Evolutionary conservation across 2,797 vertebrate genomes (phyloP).

Genomic region (Helarctos malayanus): DNA sequence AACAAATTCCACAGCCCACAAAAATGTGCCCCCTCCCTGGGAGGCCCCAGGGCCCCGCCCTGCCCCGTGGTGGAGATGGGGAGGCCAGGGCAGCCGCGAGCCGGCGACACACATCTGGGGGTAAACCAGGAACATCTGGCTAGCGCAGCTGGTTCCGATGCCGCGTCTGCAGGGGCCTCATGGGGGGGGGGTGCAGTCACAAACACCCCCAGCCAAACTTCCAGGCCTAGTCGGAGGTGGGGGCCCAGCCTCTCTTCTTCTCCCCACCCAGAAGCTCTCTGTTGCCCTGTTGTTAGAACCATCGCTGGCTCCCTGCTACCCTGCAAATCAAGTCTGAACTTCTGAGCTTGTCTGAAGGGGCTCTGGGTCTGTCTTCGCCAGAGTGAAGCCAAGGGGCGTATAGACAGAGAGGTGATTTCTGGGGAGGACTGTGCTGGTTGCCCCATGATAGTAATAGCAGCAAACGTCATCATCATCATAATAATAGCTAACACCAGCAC

Average conservation of each 20-base stretch:
- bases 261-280: background rate
- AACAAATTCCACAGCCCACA: slow-evolving; percentile 63
- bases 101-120: slow-evolving; percentile 71
- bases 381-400: background rate
- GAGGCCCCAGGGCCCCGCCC: slow-evolving; percentile 66
- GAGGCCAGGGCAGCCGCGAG: slow-evolving; percentile 7
- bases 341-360: background rate
- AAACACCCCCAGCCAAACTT: background rate
- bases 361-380: background rate
- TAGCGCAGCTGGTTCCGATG: slow-evolving; percentile 76
- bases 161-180: background rate
- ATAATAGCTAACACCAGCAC: background rate
- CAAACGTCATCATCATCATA: background rate
- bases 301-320: background rate
- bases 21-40: slow-evolving; percentile 52
- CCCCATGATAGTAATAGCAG: background rate
- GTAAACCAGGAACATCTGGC: slow-evolving; percentile 83
- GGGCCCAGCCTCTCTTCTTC: background rate
- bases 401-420: background rate
- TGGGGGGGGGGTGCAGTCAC: background rate
- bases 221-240: background rate
- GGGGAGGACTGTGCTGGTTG: background rate
- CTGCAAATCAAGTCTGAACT: background rate
- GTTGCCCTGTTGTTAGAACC: background rate
- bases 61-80: background rate